Percentiles rank a stretch among this genome's conserved stretches.
Evolutionary conservation across 2,888 invertebrate species (phyloP).

Genomic region (Xestia sexstrigata): DNA sequence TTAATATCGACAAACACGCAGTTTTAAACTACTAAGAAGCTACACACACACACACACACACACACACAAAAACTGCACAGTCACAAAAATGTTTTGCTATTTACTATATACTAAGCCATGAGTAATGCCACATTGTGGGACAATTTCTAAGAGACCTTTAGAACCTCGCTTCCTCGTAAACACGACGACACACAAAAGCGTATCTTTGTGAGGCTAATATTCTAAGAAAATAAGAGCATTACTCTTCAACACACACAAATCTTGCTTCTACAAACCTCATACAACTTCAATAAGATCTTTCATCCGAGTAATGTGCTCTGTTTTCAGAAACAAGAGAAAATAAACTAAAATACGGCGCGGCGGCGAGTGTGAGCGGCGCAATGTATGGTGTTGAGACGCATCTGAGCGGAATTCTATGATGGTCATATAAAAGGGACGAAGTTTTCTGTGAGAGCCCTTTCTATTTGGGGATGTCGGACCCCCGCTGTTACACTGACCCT

Average conservation of each 20-base stretch:
- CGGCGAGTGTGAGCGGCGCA: conserved; percentile 67
- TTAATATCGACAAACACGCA: not conserved
- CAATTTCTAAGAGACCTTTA: conserved; percentile 13
- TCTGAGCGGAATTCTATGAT: conserved; percentile 84
- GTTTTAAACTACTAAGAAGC: not conserved
- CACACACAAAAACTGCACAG: no score
- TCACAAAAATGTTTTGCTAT: not conserved
- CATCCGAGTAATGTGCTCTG: conserved; percentile 48
- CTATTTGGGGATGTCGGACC: conserved; percentile 87
- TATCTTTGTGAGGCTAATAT: conserved; percentile 21
- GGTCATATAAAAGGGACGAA: conserved; percentile 80
- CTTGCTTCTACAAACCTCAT: conserved; percentile 45
- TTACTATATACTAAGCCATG: not conserved
- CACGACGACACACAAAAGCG: conserved; percentile 26
- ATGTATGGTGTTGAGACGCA: conserved; percentile 74
- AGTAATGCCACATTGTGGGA: conserved; percentile 14
- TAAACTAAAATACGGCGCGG: conserved; percentile 56
- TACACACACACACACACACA: no score
- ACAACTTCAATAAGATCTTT: conserved; percentile 56
- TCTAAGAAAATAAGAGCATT: conserved; percentile 36
- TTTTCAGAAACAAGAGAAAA: conserved; percentile 65
- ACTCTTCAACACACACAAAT: conserved; percentile 42
- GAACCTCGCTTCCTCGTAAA: conserved; percentile 13
- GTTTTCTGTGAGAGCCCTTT: conserved; percentile 84
- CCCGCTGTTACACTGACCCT: conserved; percentile 86